Evolutionary conservation across 2,797 vertebrate species (phyloP), one percentile per base, ranked within the genome.

Genomic region (Gobionotothen gibberifrons): DNA sequence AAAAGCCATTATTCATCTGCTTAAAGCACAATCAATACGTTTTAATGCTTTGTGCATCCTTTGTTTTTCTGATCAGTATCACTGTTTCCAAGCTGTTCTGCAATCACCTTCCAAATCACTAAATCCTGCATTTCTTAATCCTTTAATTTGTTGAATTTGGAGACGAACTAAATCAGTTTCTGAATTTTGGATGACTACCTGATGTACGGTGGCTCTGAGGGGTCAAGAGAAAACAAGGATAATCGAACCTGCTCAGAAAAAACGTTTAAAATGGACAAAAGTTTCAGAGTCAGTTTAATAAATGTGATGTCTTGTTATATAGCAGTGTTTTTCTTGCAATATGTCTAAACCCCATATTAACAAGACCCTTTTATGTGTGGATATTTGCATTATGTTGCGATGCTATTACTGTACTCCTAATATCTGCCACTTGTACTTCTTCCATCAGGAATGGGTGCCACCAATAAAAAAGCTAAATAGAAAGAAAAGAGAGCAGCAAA

Each of bases 391-490:
- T 7, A 3, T 56, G 8, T 43, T 62, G 26, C 52, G 1, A 2
- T 12, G 10, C 11, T 51, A 47, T 59, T 3, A 15, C 19, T 21
- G 9, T 36, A 40, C 32, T 36, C 17, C 21, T 32, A 9, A 26
- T 22, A 1, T 0, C 12, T 26, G 26, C 26, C 26, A 26, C 26
- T 8, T 69, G 17, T 72, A n/a, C 72, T 10, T 73, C 16, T 76
- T 53, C 16, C 21, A 47, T n/a, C 85, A 96, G 96, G 94, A 95
- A 69, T 96, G 96, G 96, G 90, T 85, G 67, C 95, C 95, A 26
- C 92, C 93, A 5, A 80, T 90, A 10, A 95, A 95, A 79, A 96
- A 93, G 69, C 85, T 92, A 51, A 95, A 95, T 42, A 92, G 93
- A 74, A 91, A 89, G 71, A 96, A 94, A 72, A 92, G 93, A 72